phyloP scores from a whole-genome alignment of 2,113 vertebrate genomes.

The Casuarius casuarius region DNA sequence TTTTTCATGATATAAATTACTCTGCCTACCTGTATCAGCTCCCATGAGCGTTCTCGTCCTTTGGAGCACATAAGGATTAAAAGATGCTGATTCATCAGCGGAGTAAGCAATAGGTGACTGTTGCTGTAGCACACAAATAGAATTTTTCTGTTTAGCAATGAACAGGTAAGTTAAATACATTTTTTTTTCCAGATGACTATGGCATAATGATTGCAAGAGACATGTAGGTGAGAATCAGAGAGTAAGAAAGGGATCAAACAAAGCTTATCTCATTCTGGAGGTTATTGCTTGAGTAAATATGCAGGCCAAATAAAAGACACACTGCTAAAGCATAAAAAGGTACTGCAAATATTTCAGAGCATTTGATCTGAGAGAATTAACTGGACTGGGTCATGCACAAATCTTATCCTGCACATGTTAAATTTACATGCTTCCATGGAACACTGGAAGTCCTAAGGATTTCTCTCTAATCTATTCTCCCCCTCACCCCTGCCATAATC shows the following conservation, averaged over 20 bases:
- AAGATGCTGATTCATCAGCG: constrained; percentile 46
- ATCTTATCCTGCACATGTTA: constrained; percentile 17
- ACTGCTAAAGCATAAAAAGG: background rate
- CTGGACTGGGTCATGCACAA: background rate
- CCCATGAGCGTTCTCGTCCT: constrained; percentile 8
- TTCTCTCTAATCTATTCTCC: background rate
- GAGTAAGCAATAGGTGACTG: background rate
- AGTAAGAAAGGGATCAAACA: background rate
- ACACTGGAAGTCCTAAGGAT: background rate
- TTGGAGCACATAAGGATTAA: constrained; percentile 72
- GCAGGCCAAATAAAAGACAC: background rate
- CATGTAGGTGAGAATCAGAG: background rate
- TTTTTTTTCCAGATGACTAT: background rate
- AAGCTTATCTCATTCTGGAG: constrained; percentile 11
- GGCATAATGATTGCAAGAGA: background rate
- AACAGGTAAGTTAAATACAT: background rate
- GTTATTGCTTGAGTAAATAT: constrained; percentile 14
- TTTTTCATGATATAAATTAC: background rate
- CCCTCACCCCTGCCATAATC: background rate
- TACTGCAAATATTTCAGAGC: background rate
- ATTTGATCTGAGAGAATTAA: background rate
- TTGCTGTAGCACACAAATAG: constrained; percentile 52
- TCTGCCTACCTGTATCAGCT: constrained; percentile 60
- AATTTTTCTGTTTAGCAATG: background rate
- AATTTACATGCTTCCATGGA: background rate